Percentiles rank a stretch among this genome's conserved stretches.
Conservation (phyloP, 2,113 vertebrate species). For the Indicator indicator region DNA sequence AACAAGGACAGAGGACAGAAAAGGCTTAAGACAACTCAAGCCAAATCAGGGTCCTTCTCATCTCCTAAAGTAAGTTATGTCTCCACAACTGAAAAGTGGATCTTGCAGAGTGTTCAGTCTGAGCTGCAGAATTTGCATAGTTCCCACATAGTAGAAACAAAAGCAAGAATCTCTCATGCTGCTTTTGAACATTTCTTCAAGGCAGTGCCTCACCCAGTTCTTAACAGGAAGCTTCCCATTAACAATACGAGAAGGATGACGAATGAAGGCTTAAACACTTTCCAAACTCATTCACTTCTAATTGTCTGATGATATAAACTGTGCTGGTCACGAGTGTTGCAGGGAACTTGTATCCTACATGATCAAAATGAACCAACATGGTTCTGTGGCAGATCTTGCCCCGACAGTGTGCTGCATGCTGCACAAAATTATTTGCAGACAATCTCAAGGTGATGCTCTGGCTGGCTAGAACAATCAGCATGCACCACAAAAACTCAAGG, state of each 20-base stretch:
- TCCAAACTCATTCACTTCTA: conserved; percentile 32
- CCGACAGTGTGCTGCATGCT: neutral
- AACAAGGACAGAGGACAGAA: neutral
- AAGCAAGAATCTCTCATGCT: neutral
- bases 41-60: neutral
- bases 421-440: neutral
- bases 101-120: neutral
- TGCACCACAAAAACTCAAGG: neutral
- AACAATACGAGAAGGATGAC: conserved; percentile 35
- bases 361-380: neutral
- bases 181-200: conserved; percentile 22
- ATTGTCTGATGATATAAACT: conserved; percentile 26
- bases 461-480: neutral
- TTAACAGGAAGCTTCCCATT: conserved; percentile 57
- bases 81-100: neutral
- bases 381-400: neutral
- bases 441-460: neutral
- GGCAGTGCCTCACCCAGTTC: conserved; percentile 35
- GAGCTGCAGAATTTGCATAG: neutral
- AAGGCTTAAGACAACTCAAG: neutral
- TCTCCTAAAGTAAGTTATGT: neutral
- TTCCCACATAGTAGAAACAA: conserved; percentile 24
- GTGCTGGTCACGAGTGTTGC: neutral
- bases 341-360: neutral
- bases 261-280: neutral